Evolutionary conservation across 2,888 invertebrate genomes (phyloP).

Genomic region (Zaprionus lineosus): DNA sequence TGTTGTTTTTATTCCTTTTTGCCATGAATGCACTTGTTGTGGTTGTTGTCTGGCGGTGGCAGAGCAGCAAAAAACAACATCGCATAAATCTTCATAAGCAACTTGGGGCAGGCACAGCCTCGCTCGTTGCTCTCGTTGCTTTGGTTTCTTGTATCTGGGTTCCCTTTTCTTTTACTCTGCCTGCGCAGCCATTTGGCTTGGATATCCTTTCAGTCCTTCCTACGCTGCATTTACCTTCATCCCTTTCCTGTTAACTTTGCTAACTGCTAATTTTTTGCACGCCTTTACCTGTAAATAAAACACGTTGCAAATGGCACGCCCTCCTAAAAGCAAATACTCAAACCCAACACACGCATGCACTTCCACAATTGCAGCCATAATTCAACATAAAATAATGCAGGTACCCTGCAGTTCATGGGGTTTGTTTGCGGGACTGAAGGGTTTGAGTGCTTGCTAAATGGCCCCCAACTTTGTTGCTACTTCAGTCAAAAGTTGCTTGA

Average conservation of each 20-base stretch:
- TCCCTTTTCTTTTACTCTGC: slow-evolving; percentile 50
- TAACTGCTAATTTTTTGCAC: slow-evolving; percentile 65
- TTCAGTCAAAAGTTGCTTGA: slow-evolving; percentile 15
- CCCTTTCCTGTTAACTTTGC: slow-evolving; percentile 2
- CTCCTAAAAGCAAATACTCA: slow-evolving; percentile 37
- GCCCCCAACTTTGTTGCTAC: slow-evolving; percentile 3
- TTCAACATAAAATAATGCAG: slow-evolving; percentile 71
- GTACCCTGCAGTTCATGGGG: slow-evolving; percentile 36
- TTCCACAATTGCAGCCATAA: slow-evolving; percentile 65
- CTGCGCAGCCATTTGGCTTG: slow-evolving; percentile 64
- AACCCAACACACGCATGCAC: slow-evolving; percentile 17
- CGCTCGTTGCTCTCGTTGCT: slow-evolving; percentile 28
- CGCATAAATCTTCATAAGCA: slow-evolving; percentile 73
- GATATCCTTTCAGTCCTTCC: slow-evolving; percentile 16
- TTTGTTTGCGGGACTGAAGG: too few relatives aligned
- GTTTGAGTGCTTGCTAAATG: slow-evolving; percentile 27
- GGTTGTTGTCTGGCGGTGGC: slow-evolving; percentile 51
- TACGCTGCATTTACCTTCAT: background rate
- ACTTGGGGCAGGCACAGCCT: slow-evolving; percentile 39
- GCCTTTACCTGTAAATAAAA: slow-evolving; percentile 65
- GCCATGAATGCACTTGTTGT: too few relatives aligned
- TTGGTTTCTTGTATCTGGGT: slow-evolving; percentile 22
- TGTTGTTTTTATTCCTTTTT: background rate
- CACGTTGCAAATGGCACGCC: slow-evolving; percentile 69
- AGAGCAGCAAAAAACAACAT: slow-evolving; percentile 51